Percentiles rank a stretch among this genome's conserved stretches.
Evolutionary conservation across 2,797 vertebrate genomes (phyloP).

Genomic region (Arnoldichthys spilopterus): DNA sequence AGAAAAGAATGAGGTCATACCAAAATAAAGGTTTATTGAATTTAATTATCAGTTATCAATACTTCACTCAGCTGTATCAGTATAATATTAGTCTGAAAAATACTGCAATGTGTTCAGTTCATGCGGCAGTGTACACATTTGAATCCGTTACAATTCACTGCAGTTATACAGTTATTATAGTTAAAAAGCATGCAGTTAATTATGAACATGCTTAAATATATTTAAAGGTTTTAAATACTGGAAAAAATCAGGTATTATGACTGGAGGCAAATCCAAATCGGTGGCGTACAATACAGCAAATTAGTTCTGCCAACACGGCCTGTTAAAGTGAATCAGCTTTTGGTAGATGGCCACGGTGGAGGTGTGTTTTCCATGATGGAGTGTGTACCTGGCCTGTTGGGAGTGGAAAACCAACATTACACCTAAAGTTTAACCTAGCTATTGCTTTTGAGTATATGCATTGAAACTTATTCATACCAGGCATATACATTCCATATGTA

Average conservation of each 20-base stretch:
- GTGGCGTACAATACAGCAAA: not conserved
- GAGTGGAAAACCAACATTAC: constrained; percentile 1
- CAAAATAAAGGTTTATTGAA: no score
- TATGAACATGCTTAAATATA: not conserved
- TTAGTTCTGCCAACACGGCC: not conserved
- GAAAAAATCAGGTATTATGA: not conserved
- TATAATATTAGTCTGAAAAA: no score
- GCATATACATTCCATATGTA: constrained; percentile 50
- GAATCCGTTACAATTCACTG: no score
- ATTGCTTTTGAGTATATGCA: not conserved
- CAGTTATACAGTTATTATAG: no score
- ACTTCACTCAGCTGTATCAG: no score
- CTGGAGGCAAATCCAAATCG: not conserved
- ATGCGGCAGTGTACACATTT: no score
- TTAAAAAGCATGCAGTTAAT: no score
- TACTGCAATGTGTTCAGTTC: no score
- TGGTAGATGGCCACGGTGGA: constrained; percentile 13
- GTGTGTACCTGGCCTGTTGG: constrained; percentile 8
- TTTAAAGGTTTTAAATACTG: not conserved
- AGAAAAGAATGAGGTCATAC: no score
- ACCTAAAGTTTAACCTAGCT: not conserved
- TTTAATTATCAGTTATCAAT: no score
- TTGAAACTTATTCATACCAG: constrained; percentile 3
- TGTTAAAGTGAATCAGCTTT: not conserved
- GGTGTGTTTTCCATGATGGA: constrained; percentile 11